These are phyloP conservation scores for Antitype chi DNA, from an alignment of 2,888 invertebrate species.

Conservation along the genomic window DNA sequence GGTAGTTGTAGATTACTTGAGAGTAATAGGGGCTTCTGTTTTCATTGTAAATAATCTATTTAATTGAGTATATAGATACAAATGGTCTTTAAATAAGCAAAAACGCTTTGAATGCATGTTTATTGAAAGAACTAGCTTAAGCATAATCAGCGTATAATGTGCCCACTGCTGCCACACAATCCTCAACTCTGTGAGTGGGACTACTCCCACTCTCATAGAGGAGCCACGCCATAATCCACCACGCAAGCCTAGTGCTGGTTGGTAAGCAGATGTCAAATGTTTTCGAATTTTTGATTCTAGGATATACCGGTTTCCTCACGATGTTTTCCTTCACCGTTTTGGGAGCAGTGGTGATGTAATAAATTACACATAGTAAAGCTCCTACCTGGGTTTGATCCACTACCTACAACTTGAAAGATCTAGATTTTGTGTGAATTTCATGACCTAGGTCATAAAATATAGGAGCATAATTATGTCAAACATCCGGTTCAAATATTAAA, in stretches of 20 bases:
- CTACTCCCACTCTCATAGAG: too few species aligned
- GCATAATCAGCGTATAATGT: too few species aligned
- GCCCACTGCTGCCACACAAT: too few species aligned
- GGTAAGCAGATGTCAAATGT: neutral
- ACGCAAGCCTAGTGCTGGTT: too few species aligned
- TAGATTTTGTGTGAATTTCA: neutral
- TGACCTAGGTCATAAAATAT: neutral
- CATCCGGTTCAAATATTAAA: neutral
- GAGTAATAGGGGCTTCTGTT: slow-evolving; percentile 44
- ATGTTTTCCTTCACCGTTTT: too few species aligned
- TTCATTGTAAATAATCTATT: slow-evolving; percentile 50
- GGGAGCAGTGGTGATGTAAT: too few species aligned
- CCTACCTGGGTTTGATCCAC: neutral
- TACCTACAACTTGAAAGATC: neutral
- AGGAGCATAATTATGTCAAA: neutral
- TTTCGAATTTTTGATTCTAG: too few species aligned
- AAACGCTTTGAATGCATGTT: neutral
- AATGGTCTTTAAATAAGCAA: neutral
- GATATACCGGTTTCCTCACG: too few species aligned
- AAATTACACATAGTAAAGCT: too few species aligned
- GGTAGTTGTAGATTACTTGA: slow-evolving; percentile 64
- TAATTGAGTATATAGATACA: slow-evolving; percentile 26
- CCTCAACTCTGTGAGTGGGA: too few species aligned
- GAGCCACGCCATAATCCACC: too few species aligned
- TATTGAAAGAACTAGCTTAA: neutral